These are phyloP conservation scores for Trissolcus basalis DNA, from an alignment of 1,140 invertebrate genomes.

Conservation along the genomic window DNA sequence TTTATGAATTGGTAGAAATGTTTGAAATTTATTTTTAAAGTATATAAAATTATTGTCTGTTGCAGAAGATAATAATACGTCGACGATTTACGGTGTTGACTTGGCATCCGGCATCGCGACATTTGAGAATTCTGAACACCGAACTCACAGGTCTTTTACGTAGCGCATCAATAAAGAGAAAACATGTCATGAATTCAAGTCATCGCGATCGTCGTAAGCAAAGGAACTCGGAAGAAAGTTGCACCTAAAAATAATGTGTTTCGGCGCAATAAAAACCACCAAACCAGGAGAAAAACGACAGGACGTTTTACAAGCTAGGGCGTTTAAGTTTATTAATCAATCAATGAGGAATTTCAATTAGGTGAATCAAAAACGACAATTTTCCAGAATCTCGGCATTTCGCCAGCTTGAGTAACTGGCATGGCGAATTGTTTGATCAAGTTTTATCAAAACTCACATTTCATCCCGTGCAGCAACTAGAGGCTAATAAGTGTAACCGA, in stretches of 20 bases:
- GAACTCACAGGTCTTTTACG: conserved; percentile 64
- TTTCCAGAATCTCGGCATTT: too few relatives aligned
- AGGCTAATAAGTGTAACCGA: conserved; percentile 53
- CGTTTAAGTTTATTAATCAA: too few relatives aligned
- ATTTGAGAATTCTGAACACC: conserved; percentile 60
- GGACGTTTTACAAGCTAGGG: too few relatives aligned
- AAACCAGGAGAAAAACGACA: not conserved
- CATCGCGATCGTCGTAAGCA: conserved; percentile 52
- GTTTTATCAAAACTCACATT: not conserved
- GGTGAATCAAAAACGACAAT: too few relatives aligned
- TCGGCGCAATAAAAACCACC: conserved; percentile 13
- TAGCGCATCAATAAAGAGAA: conserved; percentile 60
- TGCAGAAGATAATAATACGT: conserved; percentile 70
- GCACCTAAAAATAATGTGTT: conserved; percentile 27
- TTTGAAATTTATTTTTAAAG: too few relatives aligned
- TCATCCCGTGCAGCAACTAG: conserved; percentile 26
- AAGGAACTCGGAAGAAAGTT: conserved; percentile 33
- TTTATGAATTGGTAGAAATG: too few relatives aligned
- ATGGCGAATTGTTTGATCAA: not conserved
- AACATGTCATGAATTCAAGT: conserved; percentile 41
- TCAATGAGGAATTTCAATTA: too few relatives aligned
- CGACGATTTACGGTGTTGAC: conserved; percentile 69
- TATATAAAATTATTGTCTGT: conserved; percentile 45
- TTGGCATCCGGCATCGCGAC: conserved; percentile 65
- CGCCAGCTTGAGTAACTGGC: too few relatives aligned